phyloP scores from a whole-genome alignment of 2,113 vertebrate species.

The Aldabrachelys gigantea region DNA sequence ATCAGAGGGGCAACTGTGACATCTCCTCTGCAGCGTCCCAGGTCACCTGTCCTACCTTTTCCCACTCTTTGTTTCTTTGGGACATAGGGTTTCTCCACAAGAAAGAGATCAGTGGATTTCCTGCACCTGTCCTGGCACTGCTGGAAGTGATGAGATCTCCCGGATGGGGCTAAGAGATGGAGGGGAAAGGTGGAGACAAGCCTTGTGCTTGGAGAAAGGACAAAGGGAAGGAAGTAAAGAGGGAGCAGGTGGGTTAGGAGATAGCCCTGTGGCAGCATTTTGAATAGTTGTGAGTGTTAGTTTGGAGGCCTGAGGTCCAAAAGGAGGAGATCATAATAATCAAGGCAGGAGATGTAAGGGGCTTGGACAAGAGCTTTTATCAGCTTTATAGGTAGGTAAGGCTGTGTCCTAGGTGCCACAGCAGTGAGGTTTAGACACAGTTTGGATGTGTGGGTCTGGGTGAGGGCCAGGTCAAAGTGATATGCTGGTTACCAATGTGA shows the following conservation, averaged over 20 bases:
- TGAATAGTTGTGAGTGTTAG: background rate
- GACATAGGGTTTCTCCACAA: background rate
- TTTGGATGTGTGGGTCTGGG: background rate
- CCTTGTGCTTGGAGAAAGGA: background rate
- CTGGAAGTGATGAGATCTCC: background rate
- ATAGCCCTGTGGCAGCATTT: background rate
- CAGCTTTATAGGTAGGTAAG: no score
- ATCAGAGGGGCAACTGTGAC: background rate
- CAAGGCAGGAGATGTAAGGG: background rate
- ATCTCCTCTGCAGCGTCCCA: no score
- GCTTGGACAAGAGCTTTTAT: background rate
- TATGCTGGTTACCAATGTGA: background rate
- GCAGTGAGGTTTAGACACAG: no score
- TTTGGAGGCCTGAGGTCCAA: background rate
- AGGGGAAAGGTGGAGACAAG: background rate
- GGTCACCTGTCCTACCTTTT: background rate
- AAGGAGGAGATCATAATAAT: no score
- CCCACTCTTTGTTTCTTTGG: background rate
- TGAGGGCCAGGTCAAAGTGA: background rate
- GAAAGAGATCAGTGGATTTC: background rate
- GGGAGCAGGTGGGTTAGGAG: background rate
- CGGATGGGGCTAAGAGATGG: background rate
- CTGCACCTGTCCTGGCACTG: background rate
- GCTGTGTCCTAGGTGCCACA: no score
- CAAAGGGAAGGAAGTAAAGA: background rate